Evolutionary conservation across 2,113 vertebrate genomes (phyloP).

Genomic region (Menura novaehollandiae): DNA sequence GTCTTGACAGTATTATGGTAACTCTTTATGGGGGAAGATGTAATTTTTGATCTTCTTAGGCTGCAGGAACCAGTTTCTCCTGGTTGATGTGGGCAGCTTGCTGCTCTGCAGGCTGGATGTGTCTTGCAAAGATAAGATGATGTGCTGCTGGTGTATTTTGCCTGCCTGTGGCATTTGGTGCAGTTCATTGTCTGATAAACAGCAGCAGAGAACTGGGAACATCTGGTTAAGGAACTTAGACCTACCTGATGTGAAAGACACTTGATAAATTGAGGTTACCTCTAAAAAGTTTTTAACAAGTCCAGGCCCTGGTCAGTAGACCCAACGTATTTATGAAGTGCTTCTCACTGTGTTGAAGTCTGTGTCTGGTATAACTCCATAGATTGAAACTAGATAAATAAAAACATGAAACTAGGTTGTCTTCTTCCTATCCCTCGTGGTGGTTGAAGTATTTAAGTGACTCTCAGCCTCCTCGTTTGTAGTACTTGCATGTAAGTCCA

Average conservation of each 20-base stretch:
- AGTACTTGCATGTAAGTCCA: rapidly evolving
- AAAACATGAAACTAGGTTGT: not conserved
- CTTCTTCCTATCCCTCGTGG: not conserved
- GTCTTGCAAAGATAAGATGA: not conserved
- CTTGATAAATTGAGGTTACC: not conserved
- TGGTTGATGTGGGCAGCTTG: not conserved
- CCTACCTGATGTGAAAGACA: not conserved
- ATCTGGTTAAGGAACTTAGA: not conserved
- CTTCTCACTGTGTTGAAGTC: not conserved
- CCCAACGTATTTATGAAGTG: not conserved
- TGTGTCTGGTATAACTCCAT: not conserved
- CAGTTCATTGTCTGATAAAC: not conserved
- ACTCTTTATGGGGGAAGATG: not conserved
- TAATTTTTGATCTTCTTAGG: not conserved
- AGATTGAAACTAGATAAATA: not conserved
- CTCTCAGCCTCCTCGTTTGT: not conserved
- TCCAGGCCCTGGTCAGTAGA: not conserved
- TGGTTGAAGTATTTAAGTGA: not conserved
- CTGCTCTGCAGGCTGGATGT: not conserved
- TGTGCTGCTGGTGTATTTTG: not conserved
- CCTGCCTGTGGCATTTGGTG: not conserved
- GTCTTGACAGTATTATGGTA: not conserved
- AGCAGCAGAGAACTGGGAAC: not conserved
- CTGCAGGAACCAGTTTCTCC: not conserved
- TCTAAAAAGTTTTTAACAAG: not conserved